These are phyloP conservation scores for Cremastinae sp. DNA, from an alignment of 2,888 invertebrate species.

Conservation along the genomic window DNA sequence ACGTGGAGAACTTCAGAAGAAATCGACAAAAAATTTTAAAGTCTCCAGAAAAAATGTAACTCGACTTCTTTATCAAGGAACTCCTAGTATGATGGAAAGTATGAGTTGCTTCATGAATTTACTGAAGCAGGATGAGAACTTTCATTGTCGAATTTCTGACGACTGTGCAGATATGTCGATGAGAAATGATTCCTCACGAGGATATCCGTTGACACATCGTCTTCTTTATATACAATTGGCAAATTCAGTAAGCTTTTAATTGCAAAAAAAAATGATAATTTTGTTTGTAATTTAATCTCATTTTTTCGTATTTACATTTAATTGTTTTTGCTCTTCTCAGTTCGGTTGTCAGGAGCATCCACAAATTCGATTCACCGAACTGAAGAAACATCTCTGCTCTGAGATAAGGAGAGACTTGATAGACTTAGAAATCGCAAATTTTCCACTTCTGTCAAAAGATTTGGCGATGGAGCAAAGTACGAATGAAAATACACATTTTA, in stretches of 20 bases:
- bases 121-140: constrained; percentile 32
- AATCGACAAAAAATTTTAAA: constrained; percentile 4
- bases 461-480: constrained; percentile 77
- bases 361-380: constrained; percentile 37
- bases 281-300: too few species aligned
- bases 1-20: constrained; percentile 33
- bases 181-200: constrained; percentile 68
- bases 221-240: constrained; percentile 76
- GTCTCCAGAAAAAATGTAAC: constrained; percentile 40
- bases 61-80: constrained; percentile 66
- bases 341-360: constrained; percentile 61
- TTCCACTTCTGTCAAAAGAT: constrained; percentile 72
- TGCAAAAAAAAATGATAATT: too few species aligned
- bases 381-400: constrained; percentile 69
- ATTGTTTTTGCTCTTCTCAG: constrained; percentile 55
- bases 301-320: too few species aligned
- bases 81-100: constrained; percentile 70
- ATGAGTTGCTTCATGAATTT: constrained; percentile 69
- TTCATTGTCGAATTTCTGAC: constrained; percentile 63
- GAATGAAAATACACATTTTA: neutral
- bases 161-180: constrained; percentile 67
- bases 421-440: constrained; percentile 68
- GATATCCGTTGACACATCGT: constrained; percentile 79
- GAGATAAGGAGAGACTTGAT: constrained; percentile 72
- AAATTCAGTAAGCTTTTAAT: constrained; percentile 65